These are phyloP conservation scores for Epizoanthus ramosus DNA, from an alignment of 92 coral and sea anemone species.

Conservation along the genomic window DNA sequence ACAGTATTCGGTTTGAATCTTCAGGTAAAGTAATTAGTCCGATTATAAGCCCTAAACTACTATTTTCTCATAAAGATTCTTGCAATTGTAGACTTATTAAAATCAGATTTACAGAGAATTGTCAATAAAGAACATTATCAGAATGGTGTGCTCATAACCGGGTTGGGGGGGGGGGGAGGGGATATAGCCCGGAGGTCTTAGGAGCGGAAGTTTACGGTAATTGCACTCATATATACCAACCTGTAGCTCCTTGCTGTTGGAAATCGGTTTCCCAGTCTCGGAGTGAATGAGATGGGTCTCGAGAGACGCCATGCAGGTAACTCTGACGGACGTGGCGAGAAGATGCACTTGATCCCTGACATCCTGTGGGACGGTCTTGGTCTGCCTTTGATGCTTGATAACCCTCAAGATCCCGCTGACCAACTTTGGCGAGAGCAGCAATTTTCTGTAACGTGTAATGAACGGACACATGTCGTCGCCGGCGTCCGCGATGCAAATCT, in stretches of 20 bases:
- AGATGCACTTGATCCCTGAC: conserved; percentile 80
- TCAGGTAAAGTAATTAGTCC: too few species aligned
- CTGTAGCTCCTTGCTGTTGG: conserved; percentile 69
- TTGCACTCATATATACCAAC: conserved; percentile 1
- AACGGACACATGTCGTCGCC: conserved; percentile 67
- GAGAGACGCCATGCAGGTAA: conserved; percentile 86
- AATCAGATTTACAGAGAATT: too few species aligned
- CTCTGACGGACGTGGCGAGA: conserved; percentile 63
- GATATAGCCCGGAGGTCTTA: too few species aligned
- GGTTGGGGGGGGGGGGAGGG: too few species aligned
- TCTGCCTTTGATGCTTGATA: conserved; percentile 88
- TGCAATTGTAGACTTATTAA: too few species aligned
- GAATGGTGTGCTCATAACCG: too few species aligned
- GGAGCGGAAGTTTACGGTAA: too few species aligned
- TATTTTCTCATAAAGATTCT: too few species aligned
- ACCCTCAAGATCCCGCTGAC: conserved; percentile 86
- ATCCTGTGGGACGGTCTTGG: conserved; percentile 85
- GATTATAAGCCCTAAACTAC: too few species aligned
- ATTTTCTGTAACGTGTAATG: conserved; percentile 69
- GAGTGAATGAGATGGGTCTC: conserved; percentile 81
- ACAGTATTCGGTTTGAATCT: too few species aligned
- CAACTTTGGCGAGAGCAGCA: conserved; percentile 80
- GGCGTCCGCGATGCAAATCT: conserved; percentile 76
- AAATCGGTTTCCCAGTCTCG: conserved; percentile 72
- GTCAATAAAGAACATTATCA: too few species aligned